These are phyloP conservation scores for Apodemia mormo DNA, from an alignment of 2,888 invertebrate genomes.

Conservation along the genomic window DNA sequence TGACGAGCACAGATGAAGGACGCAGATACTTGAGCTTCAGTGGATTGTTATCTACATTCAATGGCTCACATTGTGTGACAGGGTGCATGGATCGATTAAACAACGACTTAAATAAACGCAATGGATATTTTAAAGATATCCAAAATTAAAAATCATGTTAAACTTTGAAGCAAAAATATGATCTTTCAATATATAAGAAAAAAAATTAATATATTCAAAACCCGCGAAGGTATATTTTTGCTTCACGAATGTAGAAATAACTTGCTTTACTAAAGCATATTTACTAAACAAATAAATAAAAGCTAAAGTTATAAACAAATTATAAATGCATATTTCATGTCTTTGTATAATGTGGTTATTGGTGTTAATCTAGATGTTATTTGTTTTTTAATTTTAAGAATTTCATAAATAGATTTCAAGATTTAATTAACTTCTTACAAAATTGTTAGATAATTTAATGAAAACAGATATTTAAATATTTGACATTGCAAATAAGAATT, in stretches of 20 bases:
- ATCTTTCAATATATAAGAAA: not conserved
- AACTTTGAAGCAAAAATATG: conserved; percentile 26
- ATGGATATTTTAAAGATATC: conserved; percentile 44
- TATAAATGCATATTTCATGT: conserved; percentile 25
- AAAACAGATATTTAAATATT: not conserved
- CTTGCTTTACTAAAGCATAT: conserved; percentile 36
- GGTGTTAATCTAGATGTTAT: conserved; percentile 31
- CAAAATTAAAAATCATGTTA: conserved; percentile 30
- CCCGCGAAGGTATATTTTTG: conserved; percentile 38
- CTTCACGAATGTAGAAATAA: conserved; percentile 41
- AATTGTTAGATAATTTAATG: not conserved
- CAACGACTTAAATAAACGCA: conserved; percentile 42
- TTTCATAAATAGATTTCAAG: conserved; percentile 19
- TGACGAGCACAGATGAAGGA: conserved; percentile 47
- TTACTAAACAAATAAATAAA: conserved; percentile 23
- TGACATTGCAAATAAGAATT: not conserved
- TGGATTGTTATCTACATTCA: conserved; percentile 22
- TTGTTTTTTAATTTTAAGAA: conserved; percentile 27
- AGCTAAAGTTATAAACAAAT: conserved; percentile 21
- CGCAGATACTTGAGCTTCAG: conserved; percentile 29
- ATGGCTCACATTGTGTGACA: conserved; percentile 73
- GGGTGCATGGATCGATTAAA: conserved; percentile 75
- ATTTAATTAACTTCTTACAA: conserved; percentile 3
- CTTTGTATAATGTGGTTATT: conserved; percentile 25
- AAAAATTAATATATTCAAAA: not conserved